Base-by-base conservation (phyloP, 2,888 invertebrate species). In the Artemia sinica region DNA sequence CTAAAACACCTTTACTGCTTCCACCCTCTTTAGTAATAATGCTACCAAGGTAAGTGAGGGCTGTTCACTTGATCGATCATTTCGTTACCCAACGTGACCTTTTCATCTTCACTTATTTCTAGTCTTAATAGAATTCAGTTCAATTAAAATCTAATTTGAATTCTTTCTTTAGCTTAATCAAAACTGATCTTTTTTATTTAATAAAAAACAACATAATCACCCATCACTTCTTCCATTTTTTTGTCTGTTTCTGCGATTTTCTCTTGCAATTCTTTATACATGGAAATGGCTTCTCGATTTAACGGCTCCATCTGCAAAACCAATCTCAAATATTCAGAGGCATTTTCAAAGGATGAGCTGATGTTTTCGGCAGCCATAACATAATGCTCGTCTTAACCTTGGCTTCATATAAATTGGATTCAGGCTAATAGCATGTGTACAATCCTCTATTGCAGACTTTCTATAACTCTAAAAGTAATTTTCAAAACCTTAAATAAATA, bases 201-300 rank as follows among this genome's bases (percentile, higher is more conserved):
- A 50, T 14, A 58, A 68, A 49, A 67, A 50, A 49, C 49, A 13
- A 49, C 11, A 50, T 58, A 73, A 77, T 76, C 77, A 81, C 85
- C 85, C 69, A 97, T 75, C 94, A 96, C 94, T 82, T 97, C 95
- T 79, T 96, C 96, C 67, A 96, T 75, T 77, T 92, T 91, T 76
- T 96, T 96, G 78, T 96, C 95, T 72, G 87, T 84, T 74, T 89
- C 88, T 71, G 88, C 83, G 49, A 96, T 92, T 67, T 87, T 76
- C 0, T 87, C 86, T 0, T 91, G 91, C 50, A 96, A 80, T 70
- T 81, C 81, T 72, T 75, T 74, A 1, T 82, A 73, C 0, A 89
- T 90, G 72, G 80, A 79, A 50, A 81, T 78, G 0, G 90, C 89
- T 67, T 89, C 89, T 49, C 76, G 78, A 74, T 89, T 85, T 0